Evolutionary conservation across 37 sponge, comb jelly and placozoan genomes (phyloP).

Genomic region (Beroe forskalii): DNA sequence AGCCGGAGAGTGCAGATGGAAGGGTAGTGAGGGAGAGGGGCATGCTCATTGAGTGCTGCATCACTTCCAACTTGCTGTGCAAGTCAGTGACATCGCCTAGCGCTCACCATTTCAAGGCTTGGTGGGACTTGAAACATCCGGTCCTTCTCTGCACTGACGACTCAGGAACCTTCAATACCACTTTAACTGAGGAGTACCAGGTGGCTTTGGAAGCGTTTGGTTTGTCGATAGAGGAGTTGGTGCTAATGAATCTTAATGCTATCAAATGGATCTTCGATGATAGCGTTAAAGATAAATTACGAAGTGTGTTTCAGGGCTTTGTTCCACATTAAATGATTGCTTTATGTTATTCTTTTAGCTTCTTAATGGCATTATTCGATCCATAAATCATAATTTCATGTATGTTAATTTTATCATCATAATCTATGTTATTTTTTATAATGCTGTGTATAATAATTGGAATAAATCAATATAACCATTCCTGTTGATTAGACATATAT

Average conservation of each 20-base stretch:
- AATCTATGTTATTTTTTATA: too few species aligned
- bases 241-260: neutral
- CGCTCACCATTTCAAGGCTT: conserved; percentile 37
- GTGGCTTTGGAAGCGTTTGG: neutral
- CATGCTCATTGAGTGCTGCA: conserved; percentile 25
- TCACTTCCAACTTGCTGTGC: conserved; percentile 41
- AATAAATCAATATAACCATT: too few species aligned
- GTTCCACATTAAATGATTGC: too few species aligned
- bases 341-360: too few species aligned
- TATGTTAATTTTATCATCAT: too few species aligned
- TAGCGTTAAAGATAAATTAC: neutral
- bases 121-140: conserved; percentile 36
- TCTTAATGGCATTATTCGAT: too few species aligned
- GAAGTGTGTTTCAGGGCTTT: neutral
- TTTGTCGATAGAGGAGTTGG: neutral
- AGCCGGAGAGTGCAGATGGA: neutral
- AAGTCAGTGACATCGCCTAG: neutral
- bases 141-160: conserved; percentile 45
- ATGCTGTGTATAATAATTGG: too few species aligned
- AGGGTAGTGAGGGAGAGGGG: conserved; percentile 6
- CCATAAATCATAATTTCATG: too few species aligned
- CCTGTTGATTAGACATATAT: too few species aligned
- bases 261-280: conserved; percentile 49
- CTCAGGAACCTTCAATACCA: conserved; percentile 44
- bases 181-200: conserved; percentile 12